Conservation (phyloP, 2,888 invertebrate genomes). For the Phasia obesa region DNA sequence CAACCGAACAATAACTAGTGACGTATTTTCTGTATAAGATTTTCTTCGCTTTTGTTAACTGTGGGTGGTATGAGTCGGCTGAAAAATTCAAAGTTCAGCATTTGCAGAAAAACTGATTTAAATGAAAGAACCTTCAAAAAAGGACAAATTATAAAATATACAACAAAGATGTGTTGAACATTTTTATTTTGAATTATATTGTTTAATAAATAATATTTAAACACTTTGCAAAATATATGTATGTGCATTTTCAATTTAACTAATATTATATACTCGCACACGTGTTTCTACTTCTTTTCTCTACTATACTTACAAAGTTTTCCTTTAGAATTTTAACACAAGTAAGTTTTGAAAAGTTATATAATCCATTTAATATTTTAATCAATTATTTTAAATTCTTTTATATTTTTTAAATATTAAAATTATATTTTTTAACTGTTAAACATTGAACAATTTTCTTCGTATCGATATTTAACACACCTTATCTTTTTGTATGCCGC, state of each 20-base stretch:
- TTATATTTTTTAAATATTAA: background rate
- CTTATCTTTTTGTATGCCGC: slow-evolving; percentile 67
- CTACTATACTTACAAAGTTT: slow-evolving; percentile 58
- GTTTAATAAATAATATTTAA: no score
- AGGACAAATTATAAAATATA: slow-evolving; percentile 48
- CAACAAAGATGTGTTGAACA: background rate
- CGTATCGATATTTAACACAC: slow-evolving; percentile 50
- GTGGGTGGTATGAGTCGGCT: slow-evolving; percentile 52
- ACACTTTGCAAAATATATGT: no score
- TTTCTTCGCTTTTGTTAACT: background rate
- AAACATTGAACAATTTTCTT: slow-evolving; percentile 3
- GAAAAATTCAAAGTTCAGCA: slow-evolving; percentile 31
- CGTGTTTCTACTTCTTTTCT: slow-evolving; percentile 26
- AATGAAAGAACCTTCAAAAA: slow-evolving; percentile 64
- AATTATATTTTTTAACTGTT: slow-evolving; percentile 1
- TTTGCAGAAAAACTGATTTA: slow-evolving; percentile 36
- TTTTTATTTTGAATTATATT: no score
- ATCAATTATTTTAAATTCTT: background rate
- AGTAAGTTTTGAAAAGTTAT: slow-evolving; percentile 24
- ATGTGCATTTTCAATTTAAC: background rate
- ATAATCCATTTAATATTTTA: slow-evolving; percentile 38
- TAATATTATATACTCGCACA: slow-evolving; percentile 4
- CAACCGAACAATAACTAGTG: slow-evolving; percentile 35
- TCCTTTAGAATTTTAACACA: background rate
- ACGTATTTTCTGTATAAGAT: slow-evolving; percentile 55